Percentiles rank a stretch among this genome's conserved stretches.
phyloP scores from a whole-genome alignment of 2,113 vertebrate species.

The Colistium nudipinnis region DNA sequence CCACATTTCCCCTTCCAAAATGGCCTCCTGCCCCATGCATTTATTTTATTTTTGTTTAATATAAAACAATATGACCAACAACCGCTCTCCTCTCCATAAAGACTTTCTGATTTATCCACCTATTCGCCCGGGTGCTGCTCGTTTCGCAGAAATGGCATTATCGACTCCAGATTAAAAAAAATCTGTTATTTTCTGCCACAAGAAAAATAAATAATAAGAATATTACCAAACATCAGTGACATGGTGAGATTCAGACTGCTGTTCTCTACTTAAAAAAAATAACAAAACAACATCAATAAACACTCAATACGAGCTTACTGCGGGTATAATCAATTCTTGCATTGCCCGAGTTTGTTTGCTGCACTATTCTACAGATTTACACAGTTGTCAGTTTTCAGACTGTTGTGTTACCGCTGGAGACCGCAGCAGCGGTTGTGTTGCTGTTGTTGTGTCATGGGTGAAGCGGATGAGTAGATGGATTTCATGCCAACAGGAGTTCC shows the following conservation, averaged over 20 bases:
- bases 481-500: neutral
- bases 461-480: constrained; percentile 2
- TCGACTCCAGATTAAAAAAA: too few species aligned
- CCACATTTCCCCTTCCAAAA: neutral
- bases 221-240: constrained; percentile 27
- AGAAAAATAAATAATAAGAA: constrained; percentile 22
- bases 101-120: neutral
- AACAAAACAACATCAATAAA: neutral
- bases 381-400: too few species aligned
- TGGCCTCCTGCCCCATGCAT: too few species aligned
- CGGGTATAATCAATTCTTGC: neutral
- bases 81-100: neutral
- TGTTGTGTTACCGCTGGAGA: neutral
- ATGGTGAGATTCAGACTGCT: neutral
- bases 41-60: too few species aligned
- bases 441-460: too few species aligned
- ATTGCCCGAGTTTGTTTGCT: neutral
- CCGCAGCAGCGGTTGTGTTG: too few species aligned
- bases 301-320: neutral
- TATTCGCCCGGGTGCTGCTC: neutral
- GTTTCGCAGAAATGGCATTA: neutral
- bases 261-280: constrained; percentile 10
- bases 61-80: constrained; percentile 2
- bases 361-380: neutral
- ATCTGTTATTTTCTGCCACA: constrained; percentile 31